Conservation (phyloP, 2,797 vertebrate species). For the Pelodytes ibericus region DNA sequence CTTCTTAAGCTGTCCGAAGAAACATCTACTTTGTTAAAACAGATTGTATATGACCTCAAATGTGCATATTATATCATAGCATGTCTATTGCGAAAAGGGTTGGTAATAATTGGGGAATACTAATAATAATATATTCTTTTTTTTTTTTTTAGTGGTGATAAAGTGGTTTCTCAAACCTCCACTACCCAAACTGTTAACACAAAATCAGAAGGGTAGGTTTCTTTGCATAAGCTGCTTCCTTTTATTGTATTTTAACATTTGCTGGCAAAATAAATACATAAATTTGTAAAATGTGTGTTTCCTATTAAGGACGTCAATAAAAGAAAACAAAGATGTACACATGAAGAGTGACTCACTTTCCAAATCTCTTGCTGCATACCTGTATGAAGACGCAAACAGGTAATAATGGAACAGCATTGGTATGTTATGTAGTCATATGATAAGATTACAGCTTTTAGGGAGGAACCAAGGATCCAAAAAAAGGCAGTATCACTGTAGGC, state of each 20-base stretch:
- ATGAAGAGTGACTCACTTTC: neutral
- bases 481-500: no score
- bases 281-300: neutral
- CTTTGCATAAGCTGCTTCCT: neutral
- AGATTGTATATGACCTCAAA: no score
- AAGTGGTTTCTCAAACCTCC: neutral
- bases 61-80: no score
- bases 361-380: constrained; percentile 7
- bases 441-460: no score
- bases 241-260: neutral
- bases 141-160: neutral
- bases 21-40: no score
- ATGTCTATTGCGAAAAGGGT: no score
- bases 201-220: constrained; percentile 10
- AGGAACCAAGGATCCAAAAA: no score
- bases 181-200: constrained; percentile 12
- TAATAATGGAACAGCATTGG: no score
- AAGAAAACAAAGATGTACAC: neutral
- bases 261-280: neutral
- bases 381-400: constrained; percentile 15
- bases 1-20: no score
- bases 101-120: no score
- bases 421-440: no score
- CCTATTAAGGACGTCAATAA: neutral
- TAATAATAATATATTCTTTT: no score